Evolutionary conservation across 2,113 vertebrate genomes (phyloP), one percentile per base, ranked within the genome.

Genomic region (Girardinichthys multiradiatus): DNA sequence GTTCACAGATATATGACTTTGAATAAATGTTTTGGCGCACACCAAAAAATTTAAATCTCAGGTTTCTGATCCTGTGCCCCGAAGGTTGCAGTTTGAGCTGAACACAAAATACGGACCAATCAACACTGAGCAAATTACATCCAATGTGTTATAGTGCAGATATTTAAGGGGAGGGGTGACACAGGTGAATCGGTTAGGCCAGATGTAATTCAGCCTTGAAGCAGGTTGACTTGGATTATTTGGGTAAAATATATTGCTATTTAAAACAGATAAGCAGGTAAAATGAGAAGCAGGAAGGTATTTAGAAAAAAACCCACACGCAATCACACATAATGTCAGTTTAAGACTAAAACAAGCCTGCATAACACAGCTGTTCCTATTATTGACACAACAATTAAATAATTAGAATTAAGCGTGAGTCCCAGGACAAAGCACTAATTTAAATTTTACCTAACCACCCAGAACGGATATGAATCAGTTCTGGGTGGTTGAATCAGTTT

Each of bases 121-220:
- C 30, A 57, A 62, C 15, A 72, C 59, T 74, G 62, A 51, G 28
- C 0, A 14, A 54, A 45, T 65, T 68, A 64, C 54, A 28, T 69
- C 13, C 21, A 29, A 37, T 21, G 62, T 19, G 21, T 7, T 30
- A n/a, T 17, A 68, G 60, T 29, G 5, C 15, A 78, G 21, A 35
- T 68, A 1, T 45, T n/a, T 54, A n/a, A 21, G 48, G 21, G 48
- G 3, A 2, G 24, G 28, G 27, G 15, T 27, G 30, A 15, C 19
- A 57, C 5, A 2, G 4, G 37, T 13, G 4, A 60, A 11, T 27
- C 54, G 68, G 61, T 45, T 70, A 63, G n/a, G 62, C 57, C 48
- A 35, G 31, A 66, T 81, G 84, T 85, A 74, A 65, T 83, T 84
- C 81, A 89, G 85, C 82, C 79, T 82, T 68, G 85, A 83, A 83